Evolutionary conservation across 53 echinoderm and acorn worm species (phyloP), one percentile per base, ranked within the genome.

Genomic region (Temnopleurus reevesii): DNA sequence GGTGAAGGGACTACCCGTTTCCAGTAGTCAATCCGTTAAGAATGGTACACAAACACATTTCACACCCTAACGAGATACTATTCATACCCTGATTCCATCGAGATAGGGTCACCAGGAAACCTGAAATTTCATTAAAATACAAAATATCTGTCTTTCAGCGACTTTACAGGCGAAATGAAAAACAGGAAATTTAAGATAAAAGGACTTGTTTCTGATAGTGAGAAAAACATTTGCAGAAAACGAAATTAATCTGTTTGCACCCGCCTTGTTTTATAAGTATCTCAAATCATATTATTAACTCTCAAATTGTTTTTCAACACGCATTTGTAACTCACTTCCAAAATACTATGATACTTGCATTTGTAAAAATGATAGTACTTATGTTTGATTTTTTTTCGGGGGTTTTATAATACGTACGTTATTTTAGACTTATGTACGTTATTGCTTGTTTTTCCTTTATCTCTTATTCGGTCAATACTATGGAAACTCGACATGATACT

Each of bases 131-230:
- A 55, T 33, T 55, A 23, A 79, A 34, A 34, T 55, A 49, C 55
- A 83, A 56, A 55, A 79, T 46, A 17, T n/a, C 19, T 55, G 56
- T 83, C 83, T 55, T 54, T 83, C 83, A 31, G 15, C 51, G 51
- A 24, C 83, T 79, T 79, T 28, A 79, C 33, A 83, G 55, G 21
- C 36, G 38, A 85, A 58, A 85, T 85, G 59, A 41, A 85, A 85
- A 85, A 85, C 85, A 85, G 85, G 85, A 85, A 85, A 85, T 85
- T 85, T 36, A 44, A 60, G 85, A 85, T 85, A 59, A 59, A 77
- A 91, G 41, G 77, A 85, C 55, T 8, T 77, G 77, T 30, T 89
- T 84, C 64, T 23, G 61, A 64, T 59, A 31, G 19, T 31, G 46
- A 77, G 58, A 31, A 89, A 45, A 76, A 71, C 76, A 65, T 89